Conservation (phyloP, 2,888 invertebrate genomes). For the Clostera curtula region DNA sequence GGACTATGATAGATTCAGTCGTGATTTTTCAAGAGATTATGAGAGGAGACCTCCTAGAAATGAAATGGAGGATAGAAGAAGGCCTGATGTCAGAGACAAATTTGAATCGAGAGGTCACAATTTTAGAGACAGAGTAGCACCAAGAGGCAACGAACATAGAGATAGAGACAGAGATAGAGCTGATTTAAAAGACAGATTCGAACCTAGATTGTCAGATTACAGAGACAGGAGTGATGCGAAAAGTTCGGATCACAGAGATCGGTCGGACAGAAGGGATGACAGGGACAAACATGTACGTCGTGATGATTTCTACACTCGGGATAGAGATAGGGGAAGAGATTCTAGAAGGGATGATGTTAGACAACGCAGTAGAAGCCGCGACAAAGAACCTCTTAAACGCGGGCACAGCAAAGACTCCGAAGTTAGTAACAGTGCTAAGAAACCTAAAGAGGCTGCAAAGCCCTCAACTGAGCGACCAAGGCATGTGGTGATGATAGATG, state of each 20-base stretch:
- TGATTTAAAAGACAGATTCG: too few relatives aligned
- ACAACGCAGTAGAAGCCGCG: slow-evolving; percentile 44
- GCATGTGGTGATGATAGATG: slow-evolving; percentile 82
- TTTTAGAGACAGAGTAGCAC: slow-evolving; percentile 11
- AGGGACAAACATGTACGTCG: slow-evolving; percentile 28
- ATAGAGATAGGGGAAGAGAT: slow-evolving; percentile 27
- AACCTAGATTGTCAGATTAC: too few relatives aligned
- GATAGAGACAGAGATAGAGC: too few relatives aligned
- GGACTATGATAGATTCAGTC: slow-evolving; percentile 30
- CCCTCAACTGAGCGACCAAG: slow-evolving; percentile 31
- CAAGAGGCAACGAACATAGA: slow-evolving; percentile 17
- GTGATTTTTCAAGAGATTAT: slow-evolving; percentile 34
- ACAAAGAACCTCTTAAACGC: slow-evolving; percentile 51
- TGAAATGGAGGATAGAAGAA: slow-evolving; percentile 21
- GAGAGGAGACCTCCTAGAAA: slow-evolving; percentile 29
- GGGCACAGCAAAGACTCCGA: slow-evolving; percentile 48
- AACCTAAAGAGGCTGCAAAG: slow-evolving; percentile 28
- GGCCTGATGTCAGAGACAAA: slow-evolving; percentile 15
- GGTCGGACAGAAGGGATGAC: slow-evolving; percentile 33
- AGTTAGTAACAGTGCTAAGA: slow-evolving; percentile 30
- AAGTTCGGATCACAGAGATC: slow-evolving; percentile 13
- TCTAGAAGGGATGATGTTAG: slow-evolving; percentile 16
- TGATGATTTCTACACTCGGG: slow-evolving; percentile 24
- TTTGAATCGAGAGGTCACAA: slow-evolving; percentile 24
- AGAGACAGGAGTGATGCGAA: slow-evolving; percentile 22